A percentile compares a stretch with the other conserved stretches of the same genome.
These are phyloP conservation scores for Orchestia grillus DNA, from an alignment of 1,140 invertebrate genomes.

Conservation along the genomic window DNA sequence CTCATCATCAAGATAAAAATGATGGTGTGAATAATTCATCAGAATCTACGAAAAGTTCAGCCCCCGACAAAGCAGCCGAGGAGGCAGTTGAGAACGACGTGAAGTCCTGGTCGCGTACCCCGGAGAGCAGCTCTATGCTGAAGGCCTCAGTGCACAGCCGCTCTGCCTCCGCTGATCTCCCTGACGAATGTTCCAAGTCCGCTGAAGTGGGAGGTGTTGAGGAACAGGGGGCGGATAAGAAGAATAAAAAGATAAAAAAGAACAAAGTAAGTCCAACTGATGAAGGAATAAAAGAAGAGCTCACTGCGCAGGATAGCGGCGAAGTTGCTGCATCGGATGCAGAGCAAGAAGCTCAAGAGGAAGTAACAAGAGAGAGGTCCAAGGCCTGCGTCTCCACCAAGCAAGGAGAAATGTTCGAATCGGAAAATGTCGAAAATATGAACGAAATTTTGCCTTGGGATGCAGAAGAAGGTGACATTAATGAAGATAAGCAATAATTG, in stretches of 20 bases:
- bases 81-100: neutral
- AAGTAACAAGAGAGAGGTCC: constrained; percentile 61
- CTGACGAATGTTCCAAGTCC: neutral
- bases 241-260: constrained; percentile 58
- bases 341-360: constrained; percentile 59
- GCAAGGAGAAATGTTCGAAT: constrained; percentile 62
- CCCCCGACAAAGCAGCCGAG: neutral
- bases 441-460: constrained; percentile 67
- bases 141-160: neutral
- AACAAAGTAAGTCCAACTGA: constrained; percentile 64
- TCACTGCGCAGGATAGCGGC: constrained; percentile 58
- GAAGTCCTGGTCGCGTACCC: neutral
- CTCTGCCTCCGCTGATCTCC: neutral
- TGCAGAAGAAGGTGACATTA: constrained; percentile 66
- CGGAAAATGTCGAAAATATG: constrained; percentile 65
- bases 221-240: constrained; percentile 64
- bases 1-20: neutral
- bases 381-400: constrained; percentile 64
- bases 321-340: constrained; percentile 61
- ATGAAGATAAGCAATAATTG: neutral
- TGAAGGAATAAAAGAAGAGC: constrained; percentile 45
- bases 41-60: neutral
- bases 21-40: neutral
- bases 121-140: neutral
- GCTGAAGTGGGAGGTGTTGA: constrained; percentile 21